These are phyloP conservation scores for Elachura formosa DNA, from an alignment of 2,113 vertebrate genomes.

Conservation along the genomic window DNA sequence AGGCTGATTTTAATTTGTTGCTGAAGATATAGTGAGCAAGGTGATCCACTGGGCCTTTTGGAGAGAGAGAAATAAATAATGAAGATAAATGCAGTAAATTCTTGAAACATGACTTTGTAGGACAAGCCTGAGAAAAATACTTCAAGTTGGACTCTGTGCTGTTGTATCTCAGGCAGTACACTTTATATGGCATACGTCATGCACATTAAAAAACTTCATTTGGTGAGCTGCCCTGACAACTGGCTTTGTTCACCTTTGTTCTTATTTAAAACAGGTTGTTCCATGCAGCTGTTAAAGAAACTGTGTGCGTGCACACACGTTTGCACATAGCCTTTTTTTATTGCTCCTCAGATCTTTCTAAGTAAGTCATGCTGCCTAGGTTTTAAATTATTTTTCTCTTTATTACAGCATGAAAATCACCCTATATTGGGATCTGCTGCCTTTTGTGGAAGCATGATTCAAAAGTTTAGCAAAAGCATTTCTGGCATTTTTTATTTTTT, in stretches of 20 bases:
- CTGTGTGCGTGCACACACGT: not conserved
- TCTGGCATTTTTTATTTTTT: not conserved
- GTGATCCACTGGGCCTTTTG: not conserved
- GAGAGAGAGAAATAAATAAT: not conserved
- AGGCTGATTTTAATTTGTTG: not conserved
- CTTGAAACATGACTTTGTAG: conserved; percentile 24
- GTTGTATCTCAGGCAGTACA: conserved; percentile 26
- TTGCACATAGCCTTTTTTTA: conserved; percentile 12
- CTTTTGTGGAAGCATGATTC: not conserved
- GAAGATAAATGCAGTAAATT: conserved; percentile 10
- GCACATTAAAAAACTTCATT: conserved; percentile 16
- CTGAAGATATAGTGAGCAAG: not conserved
- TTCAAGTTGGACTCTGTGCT: not conserved
- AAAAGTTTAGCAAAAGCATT: not conserved
- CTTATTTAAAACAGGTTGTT: conserved; percentile 61
- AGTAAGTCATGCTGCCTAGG: not conserved
- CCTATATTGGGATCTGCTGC: not conserved
- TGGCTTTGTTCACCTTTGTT: conserved; percentile 26
- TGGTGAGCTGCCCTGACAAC: not conserved
- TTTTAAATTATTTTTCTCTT: conserved; percentile 30
- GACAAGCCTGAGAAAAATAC: not conserved
- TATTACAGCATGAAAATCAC: conserved; percentile 25
- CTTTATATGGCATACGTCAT: conserved; percentile 36
- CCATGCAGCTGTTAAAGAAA: conserved; percentile 23
- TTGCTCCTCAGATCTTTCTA: conserved; percentile 14